Conservation (phyloP, 2,888 invertebrate genomes). For the Sphaerophoria taeniata region DNA sequence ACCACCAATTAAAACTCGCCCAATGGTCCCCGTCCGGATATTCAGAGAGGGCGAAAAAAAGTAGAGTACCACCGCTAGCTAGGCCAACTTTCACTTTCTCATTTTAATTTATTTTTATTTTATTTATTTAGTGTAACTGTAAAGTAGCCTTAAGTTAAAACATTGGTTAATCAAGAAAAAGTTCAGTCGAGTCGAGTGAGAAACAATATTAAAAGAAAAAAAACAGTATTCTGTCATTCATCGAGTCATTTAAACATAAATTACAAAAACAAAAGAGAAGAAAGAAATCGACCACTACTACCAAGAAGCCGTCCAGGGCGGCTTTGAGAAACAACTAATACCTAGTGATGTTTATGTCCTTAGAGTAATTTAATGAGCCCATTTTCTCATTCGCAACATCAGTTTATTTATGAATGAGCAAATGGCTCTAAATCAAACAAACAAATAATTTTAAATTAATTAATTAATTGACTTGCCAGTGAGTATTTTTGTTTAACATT, state of each 20-base stretch:
- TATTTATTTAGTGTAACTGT: slow-evolving; percentile 58
- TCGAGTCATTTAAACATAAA: slow-evolving; percentile 38
- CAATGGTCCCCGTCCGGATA: slow-evolving; percentile 80
- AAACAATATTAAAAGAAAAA: slow-evolving; percentile 21
- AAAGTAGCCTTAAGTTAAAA: slow-evolving; percentile 46
- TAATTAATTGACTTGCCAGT: slow-evolving; percentile 54
- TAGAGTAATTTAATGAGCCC: slow-evolving; percentile 52
- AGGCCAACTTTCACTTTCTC: slow-evolving; percentile 54
- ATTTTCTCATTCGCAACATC: no score
- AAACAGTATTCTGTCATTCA: slow-evolving; percentile 65
- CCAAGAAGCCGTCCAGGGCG: slow-evolving; percentile 45
- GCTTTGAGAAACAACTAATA: slow-evolving; percentile 28
- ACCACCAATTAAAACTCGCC: slow-evolving; percentile 81
- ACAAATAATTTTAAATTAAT: slow-evolving; percentile 31
- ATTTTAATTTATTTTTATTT: slow-evolving; percentile 63
- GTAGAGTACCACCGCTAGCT: slow-evolving; percentile 42
- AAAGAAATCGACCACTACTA: slow-evolving; percentile 40
- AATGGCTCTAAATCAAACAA: background rate
- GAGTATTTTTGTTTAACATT: slow-evolving; percentile 32
- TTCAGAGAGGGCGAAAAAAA: slow-evolving; percentile 75
- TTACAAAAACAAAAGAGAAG: slow-evolving; percentile 2
- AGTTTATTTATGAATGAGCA: no score
- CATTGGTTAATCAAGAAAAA: slow-evolving; percentile 23
- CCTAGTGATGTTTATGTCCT: slow-evolving; percentile 51
- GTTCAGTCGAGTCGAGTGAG: slow-evolving; percentile 9